A percentile compares a stretch with the other conserved stretches of the same genome.
Conservation (phyloP, 1,140 invertebrate genomes). For the Drosophila micromelanica region DNA sequence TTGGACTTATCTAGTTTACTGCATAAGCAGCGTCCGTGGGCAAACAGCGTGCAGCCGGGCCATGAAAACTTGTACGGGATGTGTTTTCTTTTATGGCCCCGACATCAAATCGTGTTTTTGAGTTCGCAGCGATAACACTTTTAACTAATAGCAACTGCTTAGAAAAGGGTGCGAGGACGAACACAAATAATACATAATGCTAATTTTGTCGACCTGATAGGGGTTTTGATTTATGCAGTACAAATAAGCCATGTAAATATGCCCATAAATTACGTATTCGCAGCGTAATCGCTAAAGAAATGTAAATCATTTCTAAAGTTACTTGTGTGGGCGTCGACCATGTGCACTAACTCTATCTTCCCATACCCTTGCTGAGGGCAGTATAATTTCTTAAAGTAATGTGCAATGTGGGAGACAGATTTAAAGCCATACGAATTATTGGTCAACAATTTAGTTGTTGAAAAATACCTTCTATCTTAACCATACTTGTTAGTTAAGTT, state of each 20-base stretch:
- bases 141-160: slow-evolving; percentile 28
- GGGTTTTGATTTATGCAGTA: slow-evolving; percentile 46
- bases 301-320: slow-evolving; percentile 79
- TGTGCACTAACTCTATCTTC: slow-evolving; percentile 1
- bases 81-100: slow-evolving; percentile 55
- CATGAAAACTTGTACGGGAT: slow-evolving; percentile 42
- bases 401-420: too few species aligned
- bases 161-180: not conserved
- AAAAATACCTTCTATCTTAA: too few species aligned
- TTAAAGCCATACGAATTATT: too few species aligned
- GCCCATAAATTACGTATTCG: slow-evolving; percentile 66
- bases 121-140: slow-evolving; percentile 40
- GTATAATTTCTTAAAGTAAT: too few species aligned
- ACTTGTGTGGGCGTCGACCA: slow-evolving; percentile 32
- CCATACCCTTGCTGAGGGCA: too few species aligned
- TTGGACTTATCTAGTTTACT: slow-evolving; percentile 81
- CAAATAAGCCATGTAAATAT: slow-evolving; percentile 62
- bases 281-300: slow-evolving; percentile 55
- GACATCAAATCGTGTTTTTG: slow-evolving; percentile 55
- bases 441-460: too few species aligned
- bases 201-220: slow-evolving; percentile 38
- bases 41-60: slow-evolving; percentile 43
- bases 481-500: too few species aligned
- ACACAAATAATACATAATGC: slow-evolving; percentile 39
- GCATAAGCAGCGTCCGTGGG: slow-evolving; percentile 49